Conservation (phyloP, 2,888 invertebrate species). For the Argyresthia albistria region DNA sequence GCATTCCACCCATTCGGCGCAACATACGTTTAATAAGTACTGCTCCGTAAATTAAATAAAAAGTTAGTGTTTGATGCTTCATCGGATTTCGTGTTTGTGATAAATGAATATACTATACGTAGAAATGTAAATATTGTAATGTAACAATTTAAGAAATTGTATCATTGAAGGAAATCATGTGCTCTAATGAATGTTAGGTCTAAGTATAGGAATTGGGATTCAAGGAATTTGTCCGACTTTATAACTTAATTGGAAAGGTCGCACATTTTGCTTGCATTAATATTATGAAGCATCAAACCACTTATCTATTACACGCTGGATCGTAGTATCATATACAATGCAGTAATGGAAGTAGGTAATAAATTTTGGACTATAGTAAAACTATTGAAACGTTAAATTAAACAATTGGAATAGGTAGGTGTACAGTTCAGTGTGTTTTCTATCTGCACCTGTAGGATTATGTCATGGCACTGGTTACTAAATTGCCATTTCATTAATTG, state of each 20-base stretch:
- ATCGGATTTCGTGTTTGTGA: constrained; percentile 1
- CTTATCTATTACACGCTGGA: no score
- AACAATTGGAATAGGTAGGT: no score
- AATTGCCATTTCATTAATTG: no score
- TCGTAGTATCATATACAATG: no score
- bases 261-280: not conserved
- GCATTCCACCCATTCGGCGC: not conserved
- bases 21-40: not conserved
- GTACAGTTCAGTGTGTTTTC: no score
- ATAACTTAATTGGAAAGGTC: no score
- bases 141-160: not conserved
- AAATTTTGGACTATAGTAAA: no score
- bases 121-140: not conserved
- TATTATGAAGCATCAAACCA: not conserved
- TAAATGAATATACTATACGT: not conserved
- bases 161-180: not conserved
- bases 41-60: not conserved
- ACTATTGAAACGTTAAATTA: no score
- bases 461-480: no score
- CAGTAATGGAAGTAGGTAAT: no score
- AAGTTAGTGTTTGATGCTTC: constrained; percentile 2
- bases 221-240: no score
- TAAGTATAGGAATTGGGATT: constrained; percentile 10
- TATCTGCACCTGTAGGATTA: no score
- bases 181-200: constrained; percentile 5